These are phyloP conservation scores for Empis livida DNA, from an alignment of 2,888 invertebrate species.

Conservation along the genomic window DNA sequence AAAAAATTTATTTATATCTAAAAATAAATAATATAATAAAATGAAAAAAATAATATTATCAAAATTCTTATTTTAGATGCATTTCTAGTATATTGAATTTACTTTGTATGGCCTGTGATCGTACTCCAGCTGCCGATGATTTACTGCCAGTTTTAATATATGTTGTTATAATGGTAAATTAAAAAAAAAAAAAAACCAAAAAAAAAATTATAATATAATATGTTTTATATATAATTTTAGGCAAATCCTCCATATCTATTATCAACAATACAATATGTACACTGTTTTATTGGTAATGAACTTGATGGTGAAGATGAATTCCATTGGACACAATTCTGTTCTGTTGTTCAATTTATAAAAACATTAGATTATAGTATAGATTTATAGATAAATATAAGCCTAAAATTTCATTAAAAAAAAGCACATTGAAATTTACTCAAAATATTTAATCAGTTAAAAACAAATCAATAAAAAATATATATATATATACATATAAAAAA, in stretches of 20 bases:
- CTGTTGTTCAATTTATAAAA: constrained; percentile 95
- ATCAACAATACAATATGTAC: constrained; percentile 92
- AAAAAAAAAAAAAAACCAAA: not conserved
- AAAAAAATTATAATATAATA: not conserved
- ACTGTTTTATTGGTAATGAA: constrained; percentile 74
- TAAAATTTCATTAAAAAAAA: too few species aligned
- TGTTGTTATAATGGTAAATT: constrained; percentile 77
- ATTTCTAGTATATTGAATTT: constrained; percentile 90
- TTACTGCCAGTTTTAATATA: constrained; percentile 92
- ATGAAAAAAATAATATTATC: not conserved
- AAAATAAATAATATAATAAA: not conserved
- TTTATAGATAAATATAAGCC: too few species aligned
- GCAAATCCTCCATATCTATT: constrained; percentile 89
- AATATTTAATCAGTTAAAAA: too few species aligned
- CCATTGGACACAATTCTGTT: constrained; percentile 98
- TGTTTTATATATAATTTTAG: constrained; percentile 33
- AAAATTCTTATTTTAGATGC: constrained; percentile 57
- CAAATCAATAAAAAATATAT: too few species aligned
- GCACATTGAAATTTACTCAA: too few species aligned
- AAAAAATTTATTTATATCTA: constrained; percentile 31
- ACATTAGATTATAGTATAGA: constrained; percentile 52
- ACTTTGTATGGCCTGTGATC: constrained; percentile 68
- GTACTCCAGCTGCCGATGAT: constrained; percentile 84
- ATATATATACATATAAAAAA: too few species aligned
- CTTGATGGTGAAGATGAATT: constrained; percentile 86